A percentile compares a stretch with the other conserved stretches of the same genome.
These are phyloP conservation scores for Dunckerocampus dactyliophorus DNA, from an alignment of 2,113 vertebrate species.

Conservation along the genomic window DNA sequence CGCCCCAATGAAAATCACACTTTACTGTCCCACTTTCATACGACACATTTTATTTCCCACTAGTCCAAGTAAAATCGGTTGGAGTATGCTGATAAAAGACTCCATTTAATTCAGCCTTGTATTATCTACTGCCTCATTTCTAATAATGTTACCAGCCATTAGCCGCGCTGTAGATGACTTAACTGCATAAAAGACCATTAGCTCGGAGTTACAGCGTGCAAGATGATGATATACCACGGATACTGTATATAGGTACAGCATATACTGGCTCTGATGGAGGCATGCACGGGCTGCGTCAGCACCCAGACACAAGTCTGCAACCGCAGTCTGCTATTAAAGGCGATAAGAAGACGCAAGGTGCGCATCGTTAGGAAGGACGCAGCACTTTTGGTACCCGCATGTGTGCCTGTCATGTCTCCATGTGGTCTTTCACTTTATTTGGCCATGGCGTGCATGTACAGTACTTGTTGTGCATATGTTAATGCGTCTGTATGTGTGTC, in stretches of 20 bases:
- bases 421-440: neutral
- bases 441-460: neutral
- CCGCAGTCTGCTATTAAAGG: conserved; percentile 4
- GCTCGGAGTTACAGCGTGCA: conserved; percentile 24
- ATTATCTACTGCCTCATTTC: conserved; percentile 29
- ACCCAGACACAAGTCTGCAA: conserved; percentile 14
- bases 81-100: conserved; percentile 41
- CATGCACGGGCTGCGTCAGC: conserved; percentile 9
- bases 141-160: conserved; percentile 53
- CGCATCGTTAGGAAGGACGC: conserved; percentile 1
- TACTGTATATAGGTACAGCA: conserved; percentile 8
- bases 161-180: conserved; percentile 46
- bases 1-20: conserved; percentile 11
- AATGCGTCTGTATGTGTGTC: conserved; percentile 24
- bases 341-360: neutral
- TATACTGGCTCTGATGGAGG: conserved; percentile 15
- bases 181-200: conserved; percentile 37
- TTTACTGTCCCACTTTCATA: conserved; percentile 42
- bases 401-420: neutral
- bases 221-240: conserved; percentile 12
- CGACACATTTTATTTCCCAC: conserved; percentile 61
- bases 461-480: conserved; percentile 10
- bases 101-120: conserved; percentile 47
- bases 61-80: conserved; percentile 42
- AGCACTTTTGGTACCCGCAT: neutral